phyloP scores from a whole-genome alignment of 2,888 invertebrate genomes.

The Lissocephala sabroskyi region DNA sequence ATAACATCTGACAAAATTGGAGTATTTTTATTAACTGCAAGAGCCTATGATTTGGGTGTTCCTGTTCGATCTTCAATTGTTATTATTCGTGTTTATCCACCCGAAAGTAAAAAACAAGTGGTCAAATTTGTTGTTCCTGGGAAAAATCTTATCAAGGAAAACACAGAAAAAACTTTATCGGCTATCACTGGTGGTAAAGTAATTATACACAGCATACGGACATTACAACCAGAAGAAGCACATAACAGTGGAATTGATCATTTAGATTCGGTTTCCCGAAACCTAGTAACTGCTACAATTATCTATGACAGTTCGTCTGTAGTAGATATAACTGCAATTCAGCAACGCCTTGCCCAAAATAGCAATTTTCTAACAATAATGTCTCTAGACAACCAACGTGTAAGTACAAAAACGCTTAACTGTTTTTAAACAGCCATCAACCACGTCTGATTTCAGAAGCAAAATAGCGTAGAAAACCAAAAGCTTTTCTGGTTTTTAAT shows the following conservation, averaged over 20 bases:
- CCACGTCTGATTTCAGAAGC: constrained; percentile 75
- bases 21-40: constrained; percentile 78
- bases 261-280: constrained; percentile 77
- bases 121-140: constrained; percentile 89
- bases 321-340: constrained; percentile 82
- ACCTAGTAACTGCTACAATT: constrained; percentile 82
- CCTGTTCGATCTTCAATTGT: constrained; percentile 84
- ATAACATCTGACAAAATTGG: constrained; percentile 29
- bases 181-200: constrained; percentile 87
- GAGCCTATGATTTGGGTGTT: constrained; percentile 89
- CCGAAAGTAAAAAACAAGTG: constrained; percentile 82
- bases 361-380: constrained; percentile 70
- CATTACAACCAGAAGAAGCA: constrained; percentile 76
- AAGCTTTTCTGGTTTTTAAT: constrained; percentile 85
- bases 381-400: constrained; percentile 63
- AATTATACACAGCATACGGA: constrained; percentile 82
- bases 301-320: constrained; percentile 79
- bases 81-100: constrained; percentile 83
- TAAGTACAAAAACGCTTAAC: too few species aligned
- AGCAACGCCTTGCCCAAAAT: constrained; percentile 76
- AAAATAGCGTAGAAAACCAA: constrained; percentile 82
- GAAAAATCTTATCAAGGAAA: constrained; percentile 80
- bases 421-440: too few species aligned
- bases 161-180: constrained; percentile 83
- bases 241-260: too few species aligned